Evolutionary conservation across 2,888 invertebrate genomes (phyloP).

Genomic region (Lochmaea crataegi): DNA sequence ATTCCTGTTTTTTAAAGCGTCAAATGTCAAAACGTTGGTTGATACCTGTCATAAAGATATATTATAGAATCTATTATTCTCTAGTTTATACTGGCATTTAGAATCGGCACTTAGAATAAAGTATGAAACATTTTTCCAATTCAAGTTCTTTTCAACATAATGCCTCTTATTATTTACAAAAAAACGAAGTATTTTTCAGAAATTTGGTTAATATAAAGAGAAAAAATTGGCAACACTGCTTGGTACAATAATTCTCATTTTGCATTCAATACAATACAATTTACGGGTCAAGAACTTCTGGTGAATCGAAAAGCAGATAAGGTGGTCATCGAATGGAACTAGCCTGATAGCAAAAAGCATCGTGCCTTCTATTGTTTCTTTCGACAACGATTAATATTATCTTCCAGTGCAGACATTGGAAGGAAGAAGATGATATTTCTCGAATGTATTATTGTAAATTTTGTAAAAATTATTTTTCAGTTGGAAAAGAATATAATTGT

Average conservation of each 20-base stretch:
- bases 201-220: not conserved
- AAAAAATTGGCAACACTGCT: not conserved
- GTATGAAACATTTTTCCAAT: no score
- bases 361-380: constrained; percentile 1
- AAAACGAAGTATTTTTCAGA: no score
- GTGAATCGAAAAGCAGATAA: constrained; percentile 16
- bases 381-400: not conserved
- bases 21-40: no score
- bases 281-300: constrained; percentile 2
- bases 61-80: no score
- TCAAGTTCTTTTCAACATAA: no score
- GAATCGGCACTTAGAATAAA: no score
- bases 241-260: not conserved
- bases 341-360: constrained; percentile 9
- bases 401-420: not conserved
- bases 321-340: constrained; percentile 5
- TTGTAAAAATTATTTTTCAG: not conserved
- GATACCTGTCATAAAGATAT: no score
- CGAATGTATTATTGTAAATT: not conserved
- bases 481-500: not conserved
- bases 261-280: not conserved
- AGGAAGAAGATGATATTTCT: not conserved
- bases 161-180: not conserved
- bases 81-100: no score
- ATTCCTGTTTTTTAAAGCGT: no score